Conservation (phyloP, 1,140 invertebrate genomes). For the Ips typographus region DNA sequence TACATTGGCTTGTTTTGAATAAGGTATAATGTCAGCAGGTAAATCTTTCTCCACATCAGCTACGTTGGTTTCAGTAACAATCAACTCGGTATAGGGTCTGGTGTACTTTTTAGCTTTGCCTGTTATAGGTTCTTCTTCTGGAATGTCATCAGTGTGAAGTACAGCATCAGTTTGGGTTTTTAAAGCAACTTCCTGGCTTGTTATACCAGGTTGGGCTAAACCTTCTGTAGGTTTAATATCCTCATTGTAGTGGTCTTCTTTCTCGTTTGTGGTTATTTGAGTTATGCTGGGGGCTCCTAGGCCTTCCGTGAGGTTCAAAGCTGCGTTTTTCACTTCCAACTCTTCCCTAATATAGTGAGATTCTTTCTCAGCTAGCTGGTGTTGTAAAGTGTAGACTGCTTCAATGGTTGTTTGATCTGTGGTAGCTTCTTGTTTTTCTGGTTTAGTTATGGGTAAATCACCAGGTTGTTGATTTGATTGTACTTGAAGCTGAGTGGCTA, state of each 20-base stretch:
- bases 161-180: slow-evolving; percentile 57
- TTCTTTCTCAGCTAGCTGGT: slow-evolving; percentile 61
- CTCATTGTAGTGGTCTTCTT: slow-evolving; percentile 54
- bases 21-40: slow-evolving; percentile 48
- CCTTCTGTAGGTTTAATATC: slow-evolving; percentile 50
- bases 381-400: slow-evolving; percentile 56
- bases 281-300: slow-evolving; percentile 54
- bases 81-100: slow-evolving; percentile 57
- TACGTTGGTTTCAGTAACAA: slow-evolving; percentile 59
- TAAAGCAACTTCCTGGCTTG: slow-evolving; percentile 55
- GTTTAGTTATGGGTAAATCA: slow-evolving; percentile 48
- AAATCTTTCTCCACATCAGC: slow-evolving; percentile 56
- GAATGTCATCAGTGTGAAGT: slow-evolving; percentile 52
- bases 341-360: slow-evolving; percentile 52
- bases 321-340: slow-evolving; percentile 56
- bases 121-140: slow-evolving; percentile 48
- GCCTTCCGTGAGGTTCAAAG: slow-evolving; percentile 55
- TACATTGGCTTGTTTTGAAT: slow-evolving; percentile 49
- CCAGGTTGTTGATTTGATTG: slow-evolving; percentile 55
- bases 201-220: slow-evolving; percentile 52
- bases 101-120: slow-evolving; percentile 57
- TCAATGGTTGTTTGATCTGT: slow-evolving; percentile 54
- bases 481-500: slow-evolving; percentile 56
- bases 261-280: slow-evolving; percentile 58
- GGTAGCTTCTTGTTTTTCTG: slow-evolving; percentile 53